phyloP scores from a whole-genome alignment of 2,888 invertebrate species.

The Synergus umbraculus region DNA sequence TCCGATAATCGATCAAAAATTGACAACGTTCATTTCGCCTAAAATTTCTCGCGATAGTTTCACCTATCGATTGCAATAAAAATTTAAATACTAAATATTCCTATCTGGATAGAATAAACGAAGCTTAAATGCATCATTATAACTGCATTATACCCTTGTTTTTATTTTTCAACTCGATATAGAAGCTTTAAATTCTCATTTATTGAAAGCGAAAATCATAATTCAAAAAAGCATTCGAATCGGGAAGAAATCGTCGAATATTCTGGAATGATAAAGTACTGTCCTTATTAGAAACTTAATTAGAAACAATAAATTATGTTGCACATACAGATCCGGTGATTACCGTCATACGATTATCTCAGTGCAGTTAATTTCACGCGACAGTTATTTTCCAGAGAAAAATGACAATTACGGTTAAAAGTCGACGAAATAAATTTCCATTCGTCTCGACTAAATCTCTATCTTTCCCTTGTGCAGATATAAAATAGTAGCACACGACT shows the following conservation, averaged over 20 bases:
- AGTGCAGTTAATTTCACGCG: neutral
- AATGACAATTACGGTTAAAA: neutral
- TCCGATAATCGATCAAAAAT: slow-evolving; percentile 30
- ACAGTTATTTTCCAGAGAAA: slow-evolving; percentile 1
- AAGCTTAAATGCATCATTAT: neutral
- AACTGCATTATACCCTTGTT: too few relatives aligned
- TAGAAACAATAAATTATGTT: slow-evolving; percentile 15
- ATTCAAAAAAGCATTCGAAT: neutral
- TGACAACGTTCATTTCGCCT: slow-evolving; percentile 9
- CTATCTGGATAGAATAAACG: neutral
- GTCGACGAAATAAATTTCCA: slow-evolving; percentile 21
- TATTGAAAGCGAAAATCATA: neutral
- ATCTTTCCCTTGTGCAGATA: slow-evolving; percentile 5
- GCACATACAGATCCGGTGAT: neutral
- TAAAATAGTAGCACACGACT: slow-evolving; percentile 17
- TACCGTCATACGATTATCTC: neutral
- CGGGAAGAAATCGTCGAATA: neutral
- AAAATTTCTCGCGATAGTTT: slow-evolving; percentile 20
- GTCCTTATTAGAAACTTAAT: slow-evolving; percentile 9
- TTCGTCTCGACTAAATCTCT: slow-evolving; percentile 25
- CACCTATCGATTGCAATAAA: slow-evolving; percentile 18
- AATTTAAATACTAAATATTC: slow-evolving; percentile 25
- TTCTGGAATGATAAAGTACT: neutral
- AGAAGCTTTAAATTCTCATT: neutral
- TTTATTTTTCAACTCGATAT: neutral